phyloP scores from a whole-genome alignment of 2,113 vertebrate genomes.

The Pteruthius melanotis region DNA sequence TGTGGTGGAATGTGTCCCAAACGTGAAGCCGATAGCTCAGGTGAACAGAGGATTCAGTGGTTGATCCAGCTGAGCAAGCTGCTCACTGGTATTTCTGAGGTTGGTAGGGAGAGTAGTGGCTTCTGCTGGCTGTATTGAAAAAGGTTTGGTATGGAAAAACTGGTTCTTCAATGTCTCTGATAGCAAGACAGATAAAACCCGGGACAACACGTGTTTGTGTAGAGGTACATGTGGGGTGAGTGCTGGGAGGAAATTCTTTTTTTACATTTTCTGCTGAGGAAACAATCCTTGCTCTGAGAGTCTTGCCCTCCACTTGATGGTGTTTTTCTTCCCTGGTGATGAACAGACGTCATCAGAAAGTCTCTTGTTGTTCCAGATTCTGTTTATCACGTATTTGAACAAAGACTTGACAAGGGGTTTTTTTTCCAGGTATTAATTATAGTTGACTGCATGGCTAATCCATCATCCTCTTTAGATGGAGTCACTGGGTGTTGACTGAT shows the following conservation, averaged over 20 bases:
- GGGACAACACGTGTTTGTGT: background rate
- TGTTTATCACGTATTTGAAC: conserved; percentile 11
- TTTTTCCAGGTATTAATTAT: conserved; percentile 49
- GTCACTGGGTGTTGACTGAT: conserved; percentile 37
- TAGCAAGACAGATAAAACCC: background rate
- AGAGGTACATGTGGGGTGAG: background rate
- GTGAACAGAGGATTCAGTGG: background rate
- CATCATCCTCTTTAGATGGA: conserved; percentile 25
- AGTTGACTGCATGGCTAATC: conserved; percentile 50
- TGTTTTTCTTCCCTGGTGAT: background rate
- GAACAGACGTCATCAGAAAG: conserved; percentile 14
- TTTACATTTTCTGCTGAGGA: background rate
- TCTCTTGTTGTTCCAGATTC: conserved; percentile 31
- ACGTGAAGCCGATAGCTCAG: background rate
- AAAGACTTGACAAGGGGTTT: background rate
- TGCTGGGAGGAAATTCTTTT: background rate
- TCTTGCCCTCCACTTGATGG: background rate
- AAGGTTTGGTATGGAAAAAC: background rate
- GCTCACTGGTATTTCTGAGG: background rate
- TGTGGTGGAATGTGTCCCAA: background rate
- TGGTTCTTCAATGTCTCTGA: background rate
- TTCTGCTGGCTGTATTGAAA: background rate
- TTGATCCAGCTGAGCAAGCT: background rate
- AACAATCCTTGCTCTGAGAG: background rate
- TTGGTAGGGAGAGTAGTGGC: background rate